phyloP scores from a whole-genome alignment of 2,113 vertebrate genomes.

The Ophthalmolycus amberensis region DNA sequence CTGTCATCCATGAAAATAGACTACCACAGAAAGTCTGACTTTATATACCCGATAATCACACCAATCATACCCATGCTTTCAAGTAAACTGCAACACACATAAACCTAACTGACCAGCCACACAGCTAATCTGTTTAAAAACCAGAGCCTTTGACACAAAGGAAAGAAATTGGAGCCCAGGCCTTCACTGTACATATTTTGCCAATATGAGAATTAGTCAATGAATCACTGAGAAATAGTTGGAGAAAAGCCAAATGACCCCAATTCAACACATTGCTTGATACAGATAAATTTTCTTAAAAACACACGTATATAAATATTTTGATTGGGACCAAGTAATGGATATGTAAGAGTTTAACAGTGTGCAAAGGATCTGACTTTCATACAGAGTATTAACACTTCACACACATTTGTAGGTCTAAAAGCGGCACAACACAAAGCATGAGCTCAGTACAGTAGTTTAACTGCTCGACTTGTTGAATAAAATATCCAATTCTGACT shows the following conservation, averaged over 20 bases:
- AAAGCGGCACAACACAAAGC: conserved; percentile 28
- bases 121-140: conserved; percentile 51
- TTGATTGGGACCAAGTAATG: neutral
- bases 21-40: neutral
- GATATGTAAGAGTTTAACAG: neutral
- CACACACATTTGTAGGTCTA: conserved; percentile 5
- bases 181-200: conserved; percentile 51
- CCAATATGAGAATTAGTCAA: neutral
- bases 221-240: conserved; percentile 1
- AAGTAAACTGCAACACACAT: conserved; percentile 11
- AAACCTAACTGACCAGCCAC: conserved; percentile 10
- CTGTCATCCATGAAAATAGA: conserved; percentile 17
- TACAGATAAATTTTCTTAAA: neutral
- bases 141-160: conserved; percentile 65
- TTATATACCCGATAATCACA: conserved; percentile 5
- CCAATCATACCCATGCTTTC: conserved; percentile 24
- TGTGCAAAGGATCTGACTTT: conserved; percentile 70
- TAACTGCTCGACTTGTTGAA: conserved; percentile 4
- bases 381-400: conserved; percentile 33
- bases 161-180: conserved; percentile 16
- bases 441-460: neutral
- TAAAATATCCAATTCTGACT: conserved; percentile 25
- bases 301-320: neutral
- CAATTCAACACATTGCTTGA: neutral
- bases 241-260: neutral